Base-by-base conservation (phyloP, 2,113 vertebrate species). In the Sander vitreus region DNA sequence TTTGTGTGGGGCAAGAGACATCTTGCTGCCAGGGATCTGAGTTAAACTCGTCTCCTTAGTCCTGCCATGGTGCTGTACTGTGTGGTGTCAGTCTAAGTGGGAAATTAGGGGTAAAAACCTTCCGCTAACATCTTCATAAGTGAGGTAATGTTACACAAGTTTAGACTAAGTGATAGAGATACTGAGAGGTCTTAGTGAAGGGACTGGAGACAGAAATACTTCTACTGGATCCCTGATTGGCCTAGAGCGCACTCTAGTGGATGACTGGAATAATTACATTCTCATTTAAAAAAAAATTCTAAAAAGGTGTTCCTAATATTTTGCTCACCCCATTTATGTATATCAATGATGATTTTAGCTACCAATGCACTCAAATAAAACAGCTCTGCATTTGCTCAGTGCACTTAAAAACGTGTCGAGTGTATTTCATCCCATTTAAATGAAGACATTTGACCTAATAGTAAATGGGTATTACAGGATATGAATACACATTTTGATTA, bases 191-290 rank as follows among this genome's bases (percentile, higher is more conserved):
- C 14, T 8, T 3, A 43, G 53, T 45, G 14, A 16, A 15, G 23
- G 15, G 43, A 11, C 13, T 8, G 23, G 2, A 60, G 14, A 63
- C 57, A 30, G 19, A 66, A 5, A 50, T 19, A 0, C 21, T 2
- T 65, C 21, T 16, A 3, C 48, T 27, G 23, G 25, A 53, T 33
- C 36, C 1, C 16, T 50, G 27, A 39, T 27, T 82, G 75, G 45
- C 65, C 51, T 25, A 85, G 76, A 85, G 66, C 39, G 1, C 88
- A 4, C 90, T 84, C 93, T 91, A 53, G 85, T 92, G 93, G 90
- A 51, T 1, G 4, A 12, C 8, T 59, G 19, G 5, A 55, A 12
- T 12, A 65, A 72, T 51, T 82, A 57, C 76, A 69, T 18, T 0
- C 4, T 67, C 10, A 45, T 55, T 23, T 12, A 11, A 30, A 43